Percentiles rank a stretch among this genome's conserved stretches.
Evolutionary conservation across 2,888 invertebrate genomes (phyloP).

Genomic region (Mesoligia furuncula): DNA sequence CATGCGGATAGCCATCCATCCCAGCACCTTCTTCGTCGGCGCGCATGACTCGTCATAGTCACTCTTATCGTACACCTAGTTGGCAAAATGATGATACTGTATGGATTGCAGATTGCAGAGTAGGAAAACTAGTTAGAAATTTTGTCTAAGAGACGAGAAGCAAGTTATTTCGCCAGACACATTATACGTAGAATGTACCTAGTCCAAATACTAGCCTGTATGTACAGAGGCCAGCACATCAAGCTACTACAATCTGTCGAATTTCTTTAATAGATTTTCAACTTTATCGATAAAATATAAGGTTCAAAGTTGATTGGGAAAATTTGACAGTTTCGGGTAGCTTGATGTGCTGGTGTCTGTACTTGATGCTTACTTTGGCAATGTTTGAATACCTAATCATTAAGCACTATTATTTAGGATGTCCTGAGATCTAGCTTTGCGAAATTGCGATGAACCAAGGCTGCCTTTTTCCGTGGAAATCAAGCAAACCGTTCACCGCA

Average conservation of each 20-base stretch:
- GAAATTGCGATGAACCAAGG: neutral
- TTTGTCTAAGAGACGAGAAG: neutral
- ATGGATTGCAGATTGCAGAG: neutral
- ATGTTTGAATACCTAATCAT: neutral
- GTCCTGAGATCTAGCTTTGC: neutral
- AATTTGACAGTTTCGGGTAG: too few species aligned
- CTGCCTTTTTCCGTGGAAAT: neutral
- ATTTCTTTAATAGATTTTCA: too few species aligned
- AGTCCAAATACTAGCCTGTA: too few species aligned
- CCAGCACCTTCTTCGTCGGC: constrained; percentile 57
- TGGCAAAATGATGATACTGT: neutral
- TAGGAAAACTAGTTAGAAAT: neutral
- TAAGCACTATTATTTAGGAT: too few species aligned
- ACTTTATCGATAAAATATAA: too few species aligned
- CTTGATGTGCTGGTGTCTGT: neutral
- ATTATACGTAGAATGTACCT: neutral
- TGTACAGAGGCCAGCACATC: neutral
- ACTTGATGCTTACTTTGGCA: neutral
- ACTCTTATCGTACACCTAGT: constrained; percentile 48
- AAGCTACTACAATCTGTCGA: too few species aligned
- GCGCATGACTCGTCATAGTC: constrained; percentile 68
- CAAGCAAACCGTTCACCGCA: neutral
- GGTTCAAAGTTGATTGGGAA: too few species aligned
- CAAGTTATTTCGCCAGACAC: neutral
- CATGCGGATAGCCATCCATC: constrained; percentile 63